These are phyloP conservation scores for Pyxicephalus adspersus DNA, from an alignment of 2,113 vertebrate species.

Conservation along the genomic window DNA sequence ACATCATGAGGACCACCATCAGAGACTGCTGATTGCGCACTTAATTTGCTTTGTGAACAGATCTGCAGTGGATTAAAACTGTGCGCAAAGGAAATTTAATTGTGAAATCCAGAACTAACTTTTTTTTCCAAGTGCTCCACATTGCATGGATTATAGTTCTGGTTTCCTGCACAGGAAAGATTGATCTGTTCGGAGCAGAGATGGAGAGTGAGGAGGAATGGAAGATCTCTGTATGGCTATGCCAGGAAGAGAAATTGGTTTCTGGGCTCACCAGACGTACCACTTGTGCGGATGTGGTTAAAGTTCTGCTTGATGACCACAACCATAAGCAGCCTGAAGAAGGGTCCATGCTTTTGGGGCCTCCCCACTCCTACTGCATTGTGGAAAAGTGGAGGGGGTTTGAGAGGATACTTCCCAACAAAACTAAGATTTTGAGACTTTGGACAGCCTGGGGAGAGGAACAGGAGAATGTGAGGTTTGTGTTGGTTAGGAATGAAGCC, in stretches of 20 bases:
- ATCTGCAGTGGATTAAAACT: too few species aligned
- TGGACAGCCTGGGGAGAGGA: slow-evolving; percentile 93
- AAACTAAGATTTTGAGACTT: slow-evolving; percentile 87
- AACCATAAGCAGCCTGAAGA: slow-evolving; percentile 63
- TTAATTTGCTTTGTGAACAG: too few species aligned
- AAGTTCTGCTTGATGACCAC: slow-evolving; percentile 84
- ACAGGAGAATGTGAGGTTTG: slow-evolving; percentile 87
- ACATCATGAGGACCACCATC: background rate
- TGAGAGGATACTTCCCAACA: slow-evolving; percentile 87
- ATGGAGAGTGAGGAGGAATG: slow-evolving; percentile 76
- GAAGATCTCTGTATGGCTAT: slow-evolving; percentile 91
- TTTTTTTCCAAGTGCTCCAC: background rate
- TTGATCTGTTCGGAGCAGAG: background rate
- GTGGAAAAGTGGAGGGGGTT: slow-evolving; percentile 95
- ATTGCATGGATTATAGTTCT: slow-evolving; percentile 8
- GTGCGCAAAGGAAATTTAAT: too few species aligned
- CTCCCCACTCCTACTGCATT: slow-evolving; percentile 84
- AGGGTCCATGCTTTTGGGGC: slow-evolving; percentile 79
- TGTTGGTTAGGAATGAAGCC: slow-evolving; percentile 84
- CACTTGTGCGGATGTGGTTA: slow-evolving; percentile 89
- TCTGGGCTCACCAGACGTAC: slow-evolving; percentile 88
- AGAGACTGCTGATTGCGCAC: background rate
- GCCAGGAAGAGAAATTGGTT: slow-evolving; percentile 90
- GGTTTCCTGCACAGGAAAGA: background rate
- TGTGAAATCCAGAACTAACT: too few species aligned